Evolutionary conservation across 2,888 invertebrate species (phyloP), one percentile per base, ranked within the genome.

Genomic region (Sarcophaga carnaria): DNA sequence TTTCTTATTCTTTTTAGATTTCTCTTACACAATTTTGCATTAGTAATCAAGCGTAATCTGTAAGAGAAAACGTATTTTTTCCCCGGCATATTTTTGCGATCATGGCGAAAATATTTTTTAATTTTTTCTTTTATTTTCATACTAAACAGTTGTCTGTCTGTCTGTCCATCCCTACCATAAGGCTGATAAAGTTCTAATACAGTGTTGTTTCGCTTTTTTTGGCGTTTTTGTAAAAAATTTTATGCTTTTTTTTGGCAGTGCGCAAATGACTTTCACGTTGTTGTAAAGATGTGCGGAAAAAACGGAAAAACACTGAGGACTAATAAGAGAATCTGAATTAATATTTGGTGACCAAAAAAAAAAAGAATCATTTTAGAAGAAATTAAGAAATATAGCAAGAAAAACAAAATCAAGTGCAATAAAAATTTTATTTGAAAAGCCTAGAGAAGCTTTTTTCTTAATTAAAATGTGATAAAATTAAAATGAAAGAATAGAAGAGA

Each of bases 41-140:
- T 82, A 76, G 80, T 83, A 86, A 83, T 80, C 80, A 86, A 84
- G 75, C 71, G 72, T 84, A 87, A 84, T 84, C 79, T 62, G 81
- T 79, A 72, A 71, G 80, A 85, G 66, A 71, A 69, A 67, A 71
- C 71, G 59, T 47, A 45, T 66, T 83, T 80, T 80, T 76, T 79
- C 62, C 8, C 71, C 87, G 79, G 78, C 78, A 75, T 64, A 64
- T 75, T 84, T 82, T 87, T 82, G 81, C 84, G 87, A 87, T 87
- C 87, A 84, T 84, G 84, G 87, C 87, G 59, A 81, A 87, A 84
- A 54, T 14, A 54, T 4, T 14, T 14, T 14, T 14, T 4, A 54
- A 80, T 54, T 75, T 69, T 62, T 64, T 64, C 17, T 74, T 63
- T 69, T 69, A 45, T 72, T 79, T 71, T 37, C 20, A 20, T 67